Base-by-base conservation (phyloP, 2,888 invertebrate species). In the Amiota mariae region DNA sequence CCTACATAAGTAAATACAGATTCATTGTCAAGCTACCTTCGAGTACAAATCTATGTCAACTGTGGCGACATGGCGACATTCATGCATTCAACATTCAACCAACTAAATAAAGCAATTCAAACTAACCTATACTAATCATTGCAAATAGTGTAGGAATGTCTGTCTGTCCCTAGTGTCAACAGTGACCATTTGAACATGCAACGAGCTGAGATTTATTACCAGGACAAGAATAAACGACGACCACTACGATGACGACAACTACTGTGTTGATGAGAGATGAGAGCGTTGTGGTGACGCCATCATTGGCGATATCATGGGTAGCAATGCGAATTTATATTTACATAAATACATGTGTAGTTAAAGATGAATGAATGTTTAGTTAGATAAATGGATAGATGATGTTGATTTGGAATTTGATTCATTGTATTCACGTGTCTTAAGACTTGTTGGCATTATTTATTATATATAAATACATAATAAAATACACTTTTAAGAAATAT, bases 91-190 rank as follows among this genome's bases (percentile, higher is more conserved):
- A 63, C 63, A 36, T 36, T n/a, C 8, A 63, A 12, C 63, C 63
- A 24, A 48, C 36, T 54, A 20, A 51, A 20, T 24, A 68, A 68
- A 51, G 51, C 54, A 68, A 68, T 68, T 51, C 67, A 51, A 54
- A 68, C 54, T 48, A 66, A 66, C 66, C 66, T 48, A 49, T 66
- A 66, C 66, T 68, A 68, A 68, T 68, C 67, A 68, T 68, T 68
- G 51, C 67, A 68, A 68, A 68, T 68, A 68, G 54, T 54, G 20
- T 18, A 48, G 10, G 66, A 48, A 15, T 64, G 67, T 68, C 67
- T 54, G 67, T 68, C 67, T 24, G 67, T 68, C 67, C 67, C 51
- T n/a, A 12, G 67, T 51, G 54, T 68, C 67, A 68, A 68, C 67
- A 54, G 67, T 24, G 36, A 9, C 20, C 67, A 68, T 68, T 68